Percentiles rank a stretch among this genome's conserved stretches.
These are phyloP conservation scores for Pollachius pollachius DNA, from an alignment of 2,113 vertebrate genomes.

Conservation along the genomic window DNA sequence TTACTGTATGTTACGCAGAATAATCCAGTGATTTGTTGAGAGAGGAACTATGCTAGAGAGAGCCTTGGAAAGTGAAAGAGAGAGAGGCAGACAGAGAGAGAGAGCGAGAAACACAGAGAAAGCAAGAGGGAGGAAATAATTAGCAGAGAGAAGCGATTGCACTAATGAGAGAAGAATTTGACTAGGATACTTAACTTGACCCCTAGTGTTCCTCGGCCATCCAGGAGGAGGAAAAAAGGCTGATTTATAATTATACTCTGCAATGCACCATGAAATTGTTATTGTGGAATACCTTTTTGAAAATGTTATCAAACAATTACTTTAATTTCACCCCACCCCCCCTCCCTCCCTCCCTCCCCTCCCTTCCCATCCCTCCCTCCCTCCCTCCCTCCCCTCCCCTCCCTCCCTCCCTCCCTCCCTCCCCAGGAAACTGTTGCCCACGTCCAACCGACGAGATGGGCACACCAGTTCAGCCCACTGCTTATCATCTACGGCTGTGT, in stretches of 20 bases:
- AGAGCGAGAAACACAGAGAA: conserved; percentile 13
- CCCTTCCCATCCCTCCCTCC: conserved; percentile 46
- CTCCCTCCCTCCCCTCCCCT: not conserved
- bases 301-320: conserved; percentile 81
- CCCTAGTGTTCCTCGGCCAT: conserved; percentile 69
- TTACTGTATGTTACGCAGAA: conserved; percentile 48
- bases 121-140: conserved; percentile 65
- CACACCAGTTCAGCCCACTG: conserved; percentile 44
- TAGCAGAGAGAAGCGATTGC: conserved; percentile 75
- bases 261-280: conserved; percentile 82
- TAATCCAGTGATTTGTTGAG: conserved; percentile 52
- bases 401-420: conserved; percentile 37
- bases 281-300: conserved; percentile 80
- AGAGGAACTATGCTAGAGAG: conserved; percentile 16
- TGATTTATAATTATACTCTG: conserved; percentile 78
- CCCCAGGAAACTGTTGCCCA: conserved; percentile 71
- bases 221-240: conserved; percentile 47
- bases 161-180: conserved; percentile 79
- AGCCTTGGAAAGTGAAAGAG: conserved; percentile 18
- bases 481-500: conserved; percentile 65
- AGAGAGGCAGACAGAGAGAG: conserved; percentile 4
- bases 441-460: conserved; percentile 65
- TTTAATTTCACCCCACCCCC: conserved; percentile 65
- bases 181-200: conserved; percentile 78
- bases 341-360: not conserved